phyloP scores from a whole-genome alignment of 2,113 vertebrate genomes.

The Corynorhinus townsendii region DNA sequence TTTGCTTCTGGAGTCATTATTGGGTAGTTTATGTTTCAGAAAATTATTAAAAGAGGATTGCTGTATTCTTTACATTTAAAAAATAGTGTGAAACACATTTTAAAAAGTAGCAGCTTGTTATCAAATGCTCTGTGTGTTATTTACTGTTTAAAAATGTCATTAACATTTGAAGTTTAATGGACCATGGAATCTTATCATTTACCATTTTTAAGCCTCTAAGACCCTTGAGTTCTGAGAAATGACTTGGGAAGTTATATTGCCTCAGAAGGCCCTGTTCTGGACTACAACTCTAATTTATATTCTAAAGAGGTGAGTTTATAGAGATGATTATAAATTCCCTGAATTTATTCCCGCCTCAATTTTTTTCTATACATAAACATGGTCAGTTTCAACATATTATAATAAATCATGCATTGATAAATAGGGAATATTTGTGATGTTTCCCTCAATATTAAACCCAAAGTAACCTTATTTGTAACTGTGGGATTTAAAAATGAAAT shows the following conservation, averaged over 20 bases:
- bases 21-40: neutral
- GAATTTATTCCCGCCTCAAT: neutral
- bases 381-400: constrained; percentile 25
- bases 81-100: neutral
- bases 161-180: constrained; percentile 35
- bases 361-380: neutral
- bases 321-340: constrained; percentile 14
- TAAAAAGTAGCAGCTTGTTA: neutral
- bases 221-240: constrained; percentile 56
- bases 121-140: neutral
- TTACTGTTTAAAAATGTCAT: constrained; percentile 42
- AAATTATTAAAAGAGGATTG: neutral
- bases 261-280: constrained; percentile 8
- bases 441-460: constrained; percentile 22
- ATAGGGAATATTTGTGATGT: neutral
- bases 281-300: constrained; percentile 38
- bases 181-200: constrained; percentile 41
- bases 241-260: constrained; percentile 56
- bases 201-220: constrained; percentile 6
- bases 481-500: neutral
- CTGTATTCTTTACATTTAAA: neutral
- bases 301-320: neutral
- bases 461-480: constrained; percentile 9
- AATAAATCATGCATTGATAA: constrained; percentile 5
- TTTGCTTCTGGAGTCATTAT: constrained; percentile 24